A percentile compares a stretch with the other conserved stretches of the same genome.
Conservation (phyloP, 1,140 invertebrate genomes). For the Bombus pascuorum region DNA sequence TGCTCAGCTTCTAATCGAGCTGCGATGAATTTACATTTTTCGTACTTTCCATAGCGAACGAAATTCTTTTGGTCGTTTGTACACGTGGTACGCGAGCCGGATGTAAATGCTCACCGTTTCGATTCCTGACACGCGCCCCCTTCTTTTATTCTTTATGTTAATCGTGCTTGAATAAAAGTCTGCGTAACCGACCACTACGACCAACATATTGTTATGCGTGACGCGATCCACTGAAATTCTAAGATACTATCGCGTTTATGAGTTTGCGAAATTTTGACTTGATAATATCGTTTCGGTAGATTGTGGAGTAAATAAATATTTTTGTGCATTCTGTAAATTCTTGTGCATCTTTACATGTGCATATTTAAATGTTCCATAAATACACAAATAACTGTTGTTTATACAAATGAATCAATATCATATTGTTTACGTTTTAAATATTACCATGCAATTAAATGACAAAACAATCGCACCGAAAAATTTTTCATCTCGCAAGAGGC, state of each 20-base stretch:
- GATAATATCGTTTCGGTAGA: background rate
- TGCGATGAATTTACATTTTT: conserved; percentile 49
- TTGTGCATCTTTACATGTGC: no score
- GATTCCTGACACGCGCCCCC: conserved; percentile 40
- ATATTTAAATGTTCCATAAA: no score
- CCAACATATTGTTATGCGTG: conserved; percentile 44
- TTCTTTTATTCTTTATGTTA: conserved; percentile 56
- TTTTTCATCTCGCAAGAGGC: background rate
- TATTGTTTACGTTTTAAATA: background rate
- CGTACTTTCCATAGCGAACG: conserved; percentile 28
- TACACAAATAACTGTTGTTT: no score
- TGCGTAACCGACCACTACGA: conserved; percentile 12
- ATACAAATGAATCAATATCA: no score
- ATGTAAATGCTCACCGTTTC: conserved; percentile 29
- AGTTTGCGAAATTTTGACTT: background rate
- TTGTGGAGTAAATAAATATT: no score
- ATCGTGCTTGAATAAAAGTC: conserved; percentile 41
- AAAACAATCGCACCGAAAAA: background rate
- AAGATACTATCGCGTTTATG: conserved; percentile 26
- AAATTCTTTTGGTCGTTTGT: conserved; percentile 37
- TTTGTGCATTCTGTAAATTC: no score
- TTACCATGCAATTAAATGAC: background rate
- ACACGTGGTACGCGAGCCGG: conserved; percentile 22
- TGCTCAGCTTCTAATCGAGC: conserved; percentile 38
- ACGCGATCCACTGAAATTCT: conserved; percentile 37